These are phyloP conservation scores for Aporrectodea caliginosa DNA, from an alignment of 1,140 invertebrate genomes.

Conservation along the genomic window DNA sequence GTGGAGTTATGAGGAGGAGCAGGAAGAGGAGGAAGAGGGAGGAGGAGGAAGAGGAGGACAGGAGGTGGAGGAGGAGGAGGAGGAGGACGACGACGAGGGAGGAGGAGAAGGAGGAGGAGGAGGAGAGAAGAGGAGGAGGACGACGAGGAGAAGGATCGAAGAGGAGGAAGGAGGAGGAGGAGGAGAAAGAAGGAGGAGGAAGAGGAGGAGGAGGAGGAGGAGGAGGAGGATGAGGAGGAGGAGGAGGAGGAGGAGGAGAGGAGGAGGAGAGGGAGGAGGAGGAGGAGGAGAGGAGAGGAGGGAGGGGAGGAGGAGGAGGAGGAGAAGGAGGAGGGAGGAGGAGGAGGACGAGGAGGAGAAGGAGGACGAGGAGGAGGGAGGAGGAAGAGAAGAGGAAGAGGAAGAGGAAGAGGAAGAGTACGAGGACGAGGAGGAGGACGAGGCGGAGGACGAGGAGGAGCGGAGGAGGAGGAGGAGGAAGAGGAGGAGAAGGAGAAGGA, in stretches of 20 bases:
- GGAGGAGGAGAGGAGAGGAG: neutral
- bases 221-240: neutral
- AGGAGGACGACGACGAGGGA: neutral
- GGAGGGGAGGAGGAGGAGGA: too few relatives aligned
- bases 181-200: neutral
- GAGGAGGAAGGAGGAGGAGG: neutral
- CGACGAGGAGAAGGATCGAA: neutral
- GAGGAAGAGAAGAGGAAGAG: too few relatives aligned
- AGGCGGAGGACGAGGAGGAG: too few relatives aligned
- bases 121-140: neutral
- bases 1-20: neutral
- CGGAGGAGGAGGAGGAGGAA: too few relatives aligned
- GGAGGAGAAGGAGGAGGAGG: neutral
- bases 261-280: neutral
- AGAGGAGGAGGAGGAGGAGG: neutral
- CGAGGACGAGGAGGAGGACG: too few relatives aligned
- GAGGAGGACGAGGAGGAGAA: too few relatives aligned
- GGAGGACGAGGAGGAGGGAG: too few relatives aligned
- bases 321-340: too few relatives aligned
- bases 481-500: too few relatives aligned
- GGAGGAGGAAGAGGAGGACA: neutral
- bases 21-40: neutral
- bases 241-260: neutral
- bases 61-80: neutral
- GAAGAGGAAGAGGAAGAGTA: too few relatives aligned